These are phyloP conservation scores for Pseudococcus jackbeardsleyi DNA, from an alignment of 2,888 invertebrate species.

Conservation along the genomic window DNA sequence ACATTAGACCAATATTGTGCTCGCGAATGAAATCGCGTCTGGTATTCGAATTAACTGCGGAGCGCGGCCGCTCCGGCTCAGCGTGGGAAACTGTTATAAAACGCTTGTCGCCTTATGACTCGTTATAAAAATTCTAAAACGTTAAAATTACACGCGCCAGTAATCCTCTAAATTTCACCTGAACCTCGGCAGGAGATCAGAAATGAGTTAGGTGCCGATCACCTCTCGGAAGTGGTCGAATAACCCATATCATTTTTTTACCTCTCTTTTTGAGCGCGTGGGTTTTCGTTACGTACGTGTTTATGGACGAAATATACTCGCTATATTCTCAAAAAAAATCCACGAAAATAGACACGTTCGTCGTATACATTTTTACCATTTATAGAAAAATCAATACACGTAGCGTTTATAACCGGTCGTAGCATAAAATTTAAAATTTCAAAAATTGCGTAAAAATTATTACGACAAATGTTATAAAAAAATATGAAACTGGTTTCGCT, in stretches of 20 bases:
- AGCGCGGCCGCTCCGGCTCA: not conserved
- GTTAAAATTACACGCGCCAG: constrained; percentile 19
- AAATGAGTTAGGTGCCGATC: constrained; percentile 11
- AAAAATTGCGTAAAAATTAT: constrained; percentile 16
- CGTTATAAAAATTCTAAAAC: not conserved
- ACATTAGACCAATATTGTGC: constrained; percentile 14
- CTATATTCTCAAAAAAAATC: not conserved
- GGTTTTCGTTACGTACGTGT: not conserved
- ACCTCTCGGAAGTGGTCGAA: constrained; percentile 9
- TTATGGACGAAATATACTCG: not conserved
- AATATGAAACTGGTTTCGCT: not conserved
- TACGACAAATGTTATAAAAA: not conserved
- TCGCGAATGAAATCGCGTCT: constrained; percentile 21
- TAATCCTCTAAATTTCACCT: constrained; percentile 16
- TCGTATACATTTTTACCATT: not conserved
- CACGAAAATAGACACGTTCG: not conserved
- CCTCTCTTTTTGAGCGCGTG: not conserved
- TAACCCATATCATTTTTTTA: not conserved
- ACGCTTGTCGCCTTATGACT: constrained; percentile 13
- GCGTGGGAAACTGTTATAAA: not conserved
- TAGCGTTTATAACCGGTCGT: not conserved
- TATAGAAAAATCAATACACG: not conserved
- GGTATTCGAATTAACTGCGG: not conserved
- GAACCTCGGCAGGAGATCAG: constrained; percentile 32
- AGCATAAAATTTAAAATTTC: not conserved